Evolutionary conservation across 2,888 invertebrate genomes (phyloP), one percentile per base, ranked within the genome.

Genomic region (Phorcus lineatus): DNA sequence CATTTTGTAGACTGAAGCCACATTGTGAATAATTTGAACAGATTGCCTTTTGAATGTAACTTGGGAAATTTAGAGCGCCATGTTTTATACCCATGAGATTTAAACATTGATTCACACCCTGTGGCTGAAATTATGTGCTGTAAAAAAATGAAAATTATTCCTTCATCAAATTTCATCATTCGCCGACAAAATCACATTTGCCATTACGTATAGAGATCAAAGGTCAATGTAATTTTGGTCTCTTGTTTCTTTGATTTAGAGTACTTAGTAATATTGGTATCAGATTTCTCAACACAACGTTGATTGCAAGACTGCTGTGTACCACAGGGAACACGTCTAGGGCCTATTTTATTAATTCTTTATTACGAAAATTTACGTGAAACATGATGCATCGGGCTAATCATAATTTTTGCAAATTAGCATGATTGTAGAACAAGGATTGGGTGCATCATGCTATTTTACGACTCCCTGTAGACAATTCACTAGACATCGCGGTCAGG

Each of bases 381-480:
- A 62, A 62, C 62, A 28, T 62, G 62, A 62, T 62, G 62, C 62
- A 62, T 28, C 62, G 22, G 22, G 24, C 62, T 62, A 62, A 62
- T 62, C 62, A 62, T 62, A 62, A 62, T 62, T 62, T 47, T 62
- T 17, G 62, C 62, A 22, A 62, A 62, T 62, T 62, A 62, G 62
- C 11, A 62, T 62, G 62, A 62, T 62, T 62, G 62, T 62, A 17
- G 62, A 62, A 62, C 62, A 62, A 62, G 62, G 62, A 62, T 62
- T 62, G 62, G 62, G 28, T 24, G 28, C 62, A 28, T n/a, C 16
- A n/a, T 17, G 62, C 24, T 24, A 62, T 62, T 28, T 62, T 13
- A 62, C 17, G 24, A 16, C 62, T 24, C 28, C 28, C 62, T 28
- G 16, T 11, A 16, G 62, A 24, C n/a, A 2, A 62, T 62, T 62